Evolutionary conservation across 2,888 invertebrate species (phyloP), one percentile per base, ranked within the genome.

Genomic region (Drosophila flavopinicola): DNA sequence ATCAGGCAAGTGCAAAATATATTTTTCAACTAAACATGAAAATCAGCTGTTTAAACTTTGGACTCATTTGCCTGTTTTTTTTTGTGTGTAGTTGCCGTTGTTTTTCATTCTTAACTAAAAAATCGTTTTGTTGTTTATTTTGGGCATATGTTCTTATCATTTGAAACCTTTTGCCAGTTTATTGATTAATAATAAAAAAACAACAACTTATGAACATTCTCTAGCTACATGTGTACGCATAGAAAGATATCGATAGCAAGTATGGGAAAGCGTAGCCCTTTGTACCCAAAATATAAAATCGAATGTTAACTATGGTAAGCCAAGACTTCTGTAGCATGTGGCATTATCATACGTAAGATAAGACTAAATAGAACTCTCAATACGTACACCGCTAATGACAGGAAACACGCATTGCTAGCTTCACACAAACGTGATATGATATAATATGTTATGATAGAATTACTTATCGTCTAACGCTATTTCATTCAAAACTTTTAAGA

Each of bases 121-220:
- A 48, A 25, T 45, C 32, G 54, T 59, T 53, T 67, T 56, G 51
- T 29, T 58, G 42, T 69, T 72, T 67, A 56, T 65, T 73, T 64
- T 47, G 29, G 53, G 42, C 23, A 47, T 66, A 58, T 56, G 17
- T n/a, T 44, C 67, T 83, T 80, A 69, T 66, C 47, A 32, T 47
- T 57, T 1, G 30, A 53, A 52, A 44, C 30, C 20, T 30, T 60
- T 59, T 51, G 52, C 32, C 47, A 48, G 30, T 78, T 83, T 80
- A 80, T 85, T 85, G 80, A 73, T 73, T 80, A 78, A 83, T 85
- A 75, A 85, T 20, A 20, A 82, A 72, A 65, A 44, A 29, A 23
- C 7, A 17, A 33, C 15, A 47, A 11, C 13, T 11, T 44, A 48
- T 47, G 45, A 49, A 53, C 42, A 38, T 33, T 24, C 15, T 13